phyloP scores from a whole-genome alignment of 2,113 vertebrate genomes.

The Vimba vimba region DNA sequence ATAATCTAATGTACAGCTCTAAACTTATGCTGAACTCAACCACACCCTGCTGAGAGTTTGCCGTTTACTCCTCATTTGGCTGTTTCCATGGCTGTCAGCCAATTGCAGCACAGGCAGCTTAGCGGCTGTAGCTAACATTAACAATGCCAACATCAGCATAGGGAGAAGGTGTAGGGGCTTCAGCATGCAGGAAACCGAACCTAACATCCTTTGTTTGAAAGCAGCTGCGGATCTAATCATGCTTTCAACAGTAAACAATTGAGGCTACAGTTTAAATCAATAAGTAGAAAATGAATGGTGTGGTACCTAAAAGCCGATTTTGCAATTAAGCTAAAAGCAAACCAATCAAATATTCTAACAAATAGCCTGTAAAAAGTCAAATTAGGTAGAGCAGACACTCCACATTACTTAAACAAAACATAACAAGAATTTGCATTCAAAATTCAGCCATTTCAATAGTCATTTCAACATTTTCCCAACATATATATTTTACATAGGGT shows the following conservation, averaged over 20 bases:
- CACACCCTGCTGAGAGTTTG: conserved; percentile 35
- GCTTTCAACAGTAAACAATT: conserved; percentile 3
- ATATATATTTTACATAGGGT: background rate
- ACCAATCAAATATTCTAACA: background rate
- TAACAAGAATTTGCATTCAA: too few relatives aligned
- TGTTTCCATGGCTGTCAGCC: conserved; percentile 17
- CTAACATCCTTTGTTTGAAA: conserved; percentile 13
- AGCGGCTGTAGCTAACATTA: conserved; percentile 9
- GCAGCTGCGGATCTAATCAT: background rate
- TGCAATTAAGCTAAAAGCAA: background rate
- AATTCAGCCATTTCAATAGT: too few relatives aligned
- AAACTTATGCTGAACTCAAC: conserved; percentile 14
- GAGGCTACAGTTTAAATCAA: background rate
- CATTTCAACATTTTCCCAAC: background rate
- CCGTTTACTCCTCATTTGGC: conserved; percentile 11
- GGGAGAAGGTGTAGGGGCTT: conserved; percentile 1
- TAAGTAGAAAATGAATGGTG: background rate
- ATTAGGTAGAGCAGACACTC: background rate
- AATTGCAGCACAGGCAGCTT: conserved; percentile 10
- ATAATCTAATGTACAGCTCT: background rate
- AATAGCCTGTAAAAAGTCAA: background rate
- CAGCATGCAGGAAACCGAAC: conserved; percentile 8
- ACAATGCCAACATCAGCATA: conserved; percentile 24
- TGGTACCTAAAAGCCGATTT: background rate
- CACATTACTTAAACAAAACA: too few relatives aligned